A percentile compares a stretch with the other conserved stretches of the same genome.
Evolutionary conservation across 2,113 vertebrate species (phyloP).

Genomic region (Rhynchopsitta pachyrhyncha): DNA sequence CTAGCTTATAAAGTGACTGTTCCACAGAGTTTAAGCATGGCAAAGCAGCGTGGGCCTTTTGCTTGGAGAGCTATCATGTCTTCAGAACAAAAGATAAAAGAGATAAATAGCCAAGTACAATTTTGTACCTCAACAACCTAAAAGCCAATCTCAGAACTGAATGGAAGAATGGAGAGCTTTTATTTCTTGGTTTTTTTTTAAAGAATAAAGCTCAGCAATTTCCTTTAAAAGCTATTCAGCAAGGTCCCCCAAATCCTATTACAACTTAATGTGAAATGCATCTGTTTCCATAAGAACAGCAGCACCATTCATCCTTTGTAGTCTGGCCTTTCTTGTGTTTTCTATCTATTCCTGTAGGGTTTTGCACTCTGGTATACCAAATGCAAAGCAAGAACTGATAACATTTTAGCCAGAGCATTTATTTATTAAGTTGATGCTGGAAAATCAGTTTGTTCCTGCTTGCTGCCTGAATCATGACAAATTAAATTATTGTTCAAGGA

Average conservation of each 20-base stretch:
- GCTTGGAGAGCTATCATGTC: background rate
- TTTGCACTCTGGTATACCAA: background rate
- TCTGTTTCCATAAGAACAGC: conserved; percentile 45
- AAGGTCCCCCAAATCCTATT: conserved; percentile 37
- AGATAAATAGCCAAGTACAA: conserved; percentile 45
- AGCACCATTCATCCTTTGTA: conserved; percentile 20
- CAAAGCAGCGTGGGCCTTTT: conserved; percentile 8
- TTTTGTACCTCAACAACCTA: conserved; percentile 43
- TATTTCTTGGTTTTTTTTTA: conserved; percentile 26
- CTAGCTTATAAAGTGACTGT: conserved; percentile 22
- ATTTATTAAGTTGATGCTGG: background rate
- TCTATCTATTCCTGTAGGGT: background rate
- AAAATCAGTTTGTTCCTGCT: background rate
- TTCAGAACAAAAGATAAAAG: conserved; percentile 56
- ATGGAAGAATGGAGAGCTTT: conserved; percentile 31
- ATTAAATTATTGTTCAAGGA: background rate
- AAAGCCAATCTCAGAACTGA: conserved; percentile 44
- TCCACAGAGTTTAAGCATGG: conserved; percentile 33
- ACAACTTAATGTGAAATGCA: conserved; percentile 14
- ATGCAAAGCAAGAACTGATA: background rate
- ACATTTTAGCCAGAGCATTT: background rate
- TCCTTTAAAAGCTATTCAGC: conserved; percentile 47
- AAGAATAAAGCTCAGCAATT: conserved; percentile 14
- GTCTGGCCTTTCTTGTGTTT: background rate
- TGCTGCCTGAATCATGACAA: background rate